Evolutionary conservation across 2,888 invertebrate genomes (phyloP), one percentile per base, ranked within the genome.

Genomic region (Xestia c-nigrum): DNA sequence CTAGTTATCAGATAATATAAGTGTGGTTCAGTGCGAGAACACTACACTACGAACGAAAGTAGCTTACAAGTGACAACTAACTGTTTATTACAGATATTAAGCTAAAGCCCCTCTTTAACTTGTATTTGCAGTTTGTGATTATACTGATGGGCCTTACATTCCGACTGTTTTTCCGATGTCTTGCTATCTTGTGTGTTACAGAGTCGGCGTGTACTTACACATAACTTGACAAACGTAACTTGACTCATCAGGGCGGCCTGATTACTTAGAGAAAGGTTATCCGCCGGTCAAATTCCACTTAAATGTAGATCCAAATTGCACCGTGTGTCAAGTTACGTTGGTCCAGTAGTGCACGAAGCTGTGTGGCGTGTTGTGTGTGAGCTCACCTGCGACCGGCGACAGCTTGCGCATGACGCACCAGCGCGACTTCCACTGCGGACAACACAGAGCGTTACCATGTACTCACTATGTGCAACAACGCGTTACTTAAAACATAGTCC

Each of bases 321-420:
- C 24, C 57, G 31, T 7, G 24, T 31, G 16, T 31, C 31, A 59
- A 31, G 31, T 38, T 19, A 61, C 9, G 31, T 31, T 57, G 57
- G 57, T 57, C 5, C 24, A 5, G 24, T 24, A 14, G n/a, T 1
- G 21, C 10, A 61, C 43, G 19, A 14, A 38, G n/a, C 19, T 14
- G 76, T 64, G 47, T 24, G 66, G 46, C 12, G 24, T 63, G 52
- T 21, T 19, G 6, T 19, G 24, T 31, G 19, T 31, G 43, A 43
- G 43, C 95, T 94, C 89, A 98, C 98, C 98, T 97, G 99, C 98
- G 87, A 98, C 98, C 87, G 99, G 99, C 81, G 98, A 98, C 93
- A 98, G 97, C 96, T 98, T 98, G 94, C 98, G 97, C 97, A 98
- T 98, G 91, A 98, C 98, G 94, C 98, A 98, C 98, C 98, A 99